Conservation (phyloP, 2,888 invertebrate genomes). For the Drosophila paramelanica region DNA sequence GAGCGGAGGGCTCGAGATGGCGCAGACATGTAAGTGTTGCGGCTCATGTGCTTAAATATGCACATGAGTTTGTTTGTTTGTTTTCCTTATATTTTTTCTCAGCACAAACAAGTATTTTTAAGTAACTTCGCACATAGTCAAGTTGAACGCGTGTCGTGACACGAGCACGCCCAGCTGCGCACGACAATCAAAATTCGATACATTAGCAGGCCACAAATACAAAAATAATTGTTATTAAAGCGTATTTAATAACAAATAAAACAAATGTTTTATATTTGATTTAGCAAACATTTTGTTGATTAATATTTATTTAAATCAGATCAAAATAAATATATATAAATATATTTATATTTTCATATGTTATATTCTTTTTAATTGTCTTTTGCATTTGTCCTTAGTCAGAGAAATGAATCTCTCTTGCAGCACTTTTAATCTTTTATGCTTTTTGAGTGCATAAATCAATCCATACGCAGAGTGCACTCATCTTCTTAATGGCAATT, state of each 20-base stretch:
- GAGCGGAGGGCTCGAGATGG: background rate
- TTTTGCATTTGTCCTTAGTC: too few species aligned
- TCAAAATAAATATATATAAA: too few species aligned
- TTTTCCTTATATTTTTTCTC: background rate
- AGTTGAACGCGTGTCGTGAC: background rate
- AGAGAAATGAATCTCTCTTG: too few species aligned
- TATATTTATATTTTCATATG: too few species aligned
- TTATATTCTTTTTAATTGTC: too few species aligned
- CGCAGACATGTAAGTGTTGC: conserved; percentile 35
- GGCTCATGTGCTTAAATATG: conserved; percentile 58
- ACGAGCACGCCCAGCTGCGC: conserved; percentile 12
- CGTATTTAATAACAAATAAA: too few species aligned
- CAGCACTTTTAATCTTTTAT: conserved; percentile 1
- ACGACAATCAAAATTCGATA: background rate
- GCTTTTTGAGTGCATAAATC: conserved; percentile 9
- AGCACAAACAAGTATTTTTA: conserved; percentile 37
- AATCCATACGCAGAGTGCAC: background rate
- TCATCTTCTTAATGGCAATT: conserved; percentile 2
- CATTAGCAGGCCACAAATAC: background rate
- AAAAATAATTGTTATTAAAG: background rate
- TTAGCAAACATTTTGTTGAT: too few species aligned
- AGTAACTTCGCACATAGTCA: conserved; percentile 23
- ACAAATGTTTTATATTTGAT: too few species aligned
- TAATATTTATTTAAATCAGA: too few species aligned
- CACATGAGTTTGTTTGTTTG: conserved; percentile 25